phyloP scores from a whole-genome alignment of 2,113 vertebrate species.

The Acanthochromis polyacanthus region DNA sequence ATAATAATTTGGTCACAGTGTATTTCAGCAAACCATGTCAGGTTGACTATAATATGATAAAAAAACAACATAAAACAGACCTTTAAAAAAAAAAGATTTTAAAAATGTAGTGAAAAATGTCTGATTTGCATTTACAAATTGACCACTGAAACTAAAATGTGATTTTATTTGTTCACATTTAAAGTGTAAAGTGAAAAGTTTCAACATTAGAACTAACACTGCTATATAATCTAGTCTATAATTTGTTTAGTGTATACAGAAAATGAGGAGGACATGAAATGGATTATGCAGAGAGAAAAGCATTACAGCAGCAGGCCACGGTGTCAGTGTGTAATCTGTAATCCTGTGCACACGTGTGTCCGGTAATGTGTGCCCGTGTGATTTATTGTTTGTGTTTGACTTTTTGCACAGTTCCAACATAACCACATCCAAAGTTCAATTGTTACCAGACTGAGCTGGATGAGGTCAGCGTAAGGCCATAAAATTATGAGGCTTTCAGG shows the following conservation, averaged over 20 bases:
- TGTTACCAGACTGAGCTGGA: background rate
- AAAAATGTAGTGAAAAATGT: too few relatives aligned
- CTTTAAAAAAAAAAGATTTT: too few relatives aligned
- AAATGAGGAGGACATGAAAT: background rate
- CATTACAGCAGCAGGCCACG: background rate
- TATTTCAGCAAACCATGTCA: too few relatives aligned
- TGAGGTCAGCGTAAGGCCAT: background rate
- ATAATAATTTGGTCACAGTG: too few relatives aligned
- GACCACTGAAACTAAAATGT: too few relatives aligned
- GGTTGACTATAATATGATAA: too few relatives aligned
- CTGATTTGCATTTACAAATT: too few relatives aligned
- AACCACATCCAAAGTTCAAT: slow-evolving; percentile 65
- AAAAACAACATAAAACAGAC: too few relatives aligned
- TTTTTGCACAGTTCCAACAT: slow-evolving; percentile 55
- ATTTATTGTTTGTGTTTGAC: slow-evolving; percentile 40
- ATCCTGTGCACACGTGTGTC: background rate
- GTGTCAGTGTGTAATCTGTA: background rate
- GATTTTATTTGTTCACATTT: too few relatives aligned
- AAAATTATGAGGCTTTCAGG: background rate
- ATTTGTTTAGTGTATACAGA: background rate
- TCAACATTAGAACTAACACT: too few relatives aligned
- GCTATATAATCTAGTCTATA: background rate
- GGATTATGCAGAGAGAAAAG: background rate
- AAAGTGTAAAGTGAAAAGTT: too few relatives aligned
- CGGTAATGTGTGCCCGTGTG: background rate